These are phyloP conservation scores for Alectoris magna DNA, from an alignment of 2,797 vertebrate species.

Conservation along the genomic window DNA sequence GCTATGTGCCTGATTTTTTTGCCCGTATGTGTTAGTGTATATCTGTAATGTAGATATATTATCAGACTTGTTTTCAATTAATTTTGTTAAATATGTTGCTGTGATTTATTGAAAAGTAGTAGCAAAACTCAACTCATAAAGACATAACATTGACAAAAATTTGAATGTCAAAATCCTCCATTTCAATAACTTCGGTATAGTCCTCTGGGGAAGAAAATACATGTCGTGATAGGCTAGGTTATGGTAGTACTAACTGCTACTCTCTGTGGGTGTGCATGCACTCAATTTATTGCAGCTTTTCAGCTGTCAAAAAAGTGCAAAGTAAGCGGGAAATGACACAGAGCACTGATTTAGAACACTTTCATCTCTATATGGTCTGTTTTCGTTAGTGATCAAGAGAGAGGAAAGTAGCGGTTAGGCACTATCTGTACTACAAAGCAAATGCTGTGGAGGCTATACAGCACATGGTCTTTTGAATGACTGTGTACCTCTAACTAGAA, in stretches of 20 bases:
- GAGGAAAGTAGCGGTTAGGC: conserved; percentile 75
- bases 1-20: neutral
- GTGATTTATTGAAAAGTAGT: neutral
- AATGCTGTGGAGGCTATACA: conserved; percentile 4
- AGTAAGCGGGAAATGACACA: conserved; percentile 76
- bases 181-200: neutral
- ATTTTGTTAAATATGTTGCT: neutral
- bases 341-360: conserved; percentile 75
- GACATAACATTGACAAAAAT: neutral
- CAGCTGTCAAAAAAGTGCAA: conserved; percentile 74
- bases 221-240: conserved; percentile 33
- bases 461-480: conserved; percentile 64
- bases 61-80: neutral
- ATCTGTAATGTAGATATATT: neutral
- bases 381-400: conserved; percentile 70
- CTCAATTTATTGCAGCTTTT: conserved; percentile 69
- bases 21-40: neutral
- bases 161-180: neutral
- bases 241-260: conserved; percentile 15
- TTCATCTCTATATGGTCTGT: conserved; percentile 74
- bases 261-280: conserved; percentile 64
- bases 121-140: neutral
- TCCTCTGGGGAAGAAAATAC: conserved; percentile 17
- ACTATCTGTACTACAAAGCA: conserved; percentile 73
- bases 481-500: conserved; percentile 62